These are phyloP conservation scores for Lordiphosa andalusiaca DNA, from an alignment of 2,888 invertebrate species.

Conservation along the genomic window DNA sequence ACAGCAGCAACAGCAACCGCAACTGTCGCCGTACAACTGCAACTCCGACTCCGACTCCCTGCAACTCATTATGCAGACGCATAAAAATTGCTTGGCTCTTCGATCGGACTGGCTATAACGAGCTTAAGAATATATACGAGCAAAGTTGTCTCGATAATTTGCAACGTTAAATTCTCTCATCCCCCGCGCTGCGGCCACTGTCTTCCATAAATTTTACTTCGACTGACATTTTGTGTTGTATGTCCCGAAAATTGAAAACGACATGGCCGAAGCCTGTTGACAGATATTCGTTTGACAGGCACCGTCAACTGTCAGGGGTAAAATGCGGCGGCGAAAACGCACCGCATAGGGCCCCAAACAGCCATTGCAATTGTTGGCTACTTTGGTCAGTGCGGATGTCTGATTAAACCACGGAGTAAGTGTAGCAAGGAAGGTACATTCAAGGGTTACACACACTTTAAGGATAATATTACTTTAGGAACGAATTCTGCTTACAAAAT, in stretches of 20 bases:
- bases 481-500: too few species aligned
- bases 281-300: conserved; percentile 74
- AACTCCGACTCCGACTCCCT: conserved; percentile 26
- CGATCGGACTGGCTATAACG: conserved; percentile 47
- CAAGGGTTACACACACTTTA: too few species aligned
- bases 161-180: conserved; percentile 50
- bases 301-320: conserved; percentile 66
- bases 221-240: conserved; percentile 50
- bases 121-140: conserved; percentile 62
- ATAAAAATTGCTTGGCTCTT: conserved; percentile 49
- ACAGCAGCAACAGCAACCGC: conserved; percentile 26
- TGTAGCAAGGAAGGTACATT: too few species aligned
- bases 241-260: conserved; percentile 70
- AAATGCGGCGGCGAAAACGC: conserved; percentile 27
- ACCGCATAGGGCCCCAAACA: conserved; percentile 23
- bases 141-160: conserved; percentile 68
- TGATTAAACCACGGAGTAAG: neutral
- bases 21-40: conserved; percentile 33
- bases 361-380: conserved; percentile 10
- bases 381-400: conserved; percentile 1
- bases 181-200: conserved; percentile 35
- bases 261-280: conserved; percentile 65
- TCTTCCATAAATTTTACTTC: conserved; percentile 52
- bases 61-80: conserved; percentile 76
- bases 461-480: too few species aligned